Evolutionary conservation across 2,113 vertebrate species (phyloP), one percentile per base, ranked within the genome.

Genomic region (Plestiodon gilberti): DNA sequence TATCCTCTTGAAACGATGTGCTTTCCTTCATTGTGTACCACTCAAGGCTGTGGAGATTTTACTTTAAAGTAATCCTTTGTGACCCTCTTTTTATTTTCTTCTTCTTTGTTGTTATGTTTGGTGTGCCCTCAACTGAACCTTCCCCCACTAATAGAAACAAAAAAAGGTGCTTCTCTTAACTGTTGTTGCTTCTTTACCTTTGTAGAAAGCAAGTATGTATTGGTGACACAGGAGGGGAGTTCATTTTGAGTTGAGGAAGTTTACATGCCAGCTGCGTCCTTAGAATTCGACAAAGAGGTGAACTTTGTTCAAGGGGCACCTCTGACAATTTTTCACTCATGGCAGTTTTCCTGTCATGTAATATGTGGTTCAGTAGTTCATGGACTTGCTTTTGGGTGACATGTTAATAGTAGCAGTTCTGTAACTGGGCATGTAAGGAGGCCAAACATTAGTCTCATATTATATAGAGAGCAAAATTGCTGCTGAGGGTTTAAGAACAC

Each of bases 1-100:
- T 92, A 89, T 94, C 77, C 85, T 90, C 91, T 93, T 93, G 90
- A 96, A 96, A 94, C 89, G 91, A 84, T 92, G 87, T 90, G 82
- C 73, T 95, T 90, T 91, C 91, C 89, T 91, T 87, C 94, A 88
- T 92, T 95, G 90, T 94, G 65, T 93, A 89, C 92, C 85, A 69
- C 43, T 87, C 94, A 94, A 91, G 90, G 64, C 92, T 62, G 22
- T 74, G 23, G 85, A 93, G 17, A 35, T 83, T 81, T 95, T 88
- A 87, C 75, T 87, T 89, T 93, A 90, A 92, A 94, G 84, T 89
- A 87, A 87, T 87, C 90, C 65, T 94, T 94, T 93, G 91, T 93
- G 64, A n/a, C 78, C 40, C 84, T 79, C 88, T 69, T 67, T 80
- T 86, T n/a, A 1, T 10, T 22, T 52, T 61, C 82, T 59, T 33